phyloP scores from a whole-genome alignment of 2,888 invertebrate species.

The Baronia brevicornis region DNA sequence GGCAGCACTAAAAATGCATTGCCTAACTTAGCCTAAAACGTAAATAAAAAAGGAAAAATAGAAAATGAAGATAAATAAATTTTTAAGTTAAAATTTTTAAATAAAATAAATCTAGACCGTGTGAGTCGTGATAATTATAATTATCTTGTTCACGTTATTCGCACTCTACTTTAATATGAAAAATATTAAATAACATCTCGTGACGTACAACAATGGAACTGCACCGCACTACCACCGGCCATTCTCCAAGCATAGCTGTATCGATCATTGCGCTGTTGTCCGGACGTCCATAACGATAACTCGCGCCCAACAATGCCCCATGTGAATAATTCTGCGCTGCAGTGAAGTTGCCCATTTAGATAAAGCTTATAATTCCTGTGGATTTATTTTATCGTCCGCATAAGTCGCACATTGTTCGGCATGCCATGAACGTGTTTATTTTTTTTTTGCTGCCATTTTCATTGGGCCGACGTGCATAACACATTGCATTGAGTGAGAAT shows the following conservation, averaged over 20 bases:
- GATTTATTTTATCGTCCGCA: too few species aligned
- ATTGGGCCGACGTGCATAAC: too few species aligned
- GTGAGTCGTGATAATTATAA: too few species aligned
- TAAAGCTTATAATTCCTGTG: slow-evolving; percentile 17
- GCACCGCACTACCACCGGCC: slow-evolving; percentile 24
- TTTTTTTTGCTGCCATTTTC: slow-evolving; percentile 3
- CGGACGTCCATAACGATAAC: slow-evolving; percentile 17
- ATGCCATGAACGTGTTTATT: slow-evolving; percentile 4
- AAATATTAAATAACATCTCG: slow-evolving; percentile 2
- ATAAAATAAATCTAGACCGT: too few species aligned
- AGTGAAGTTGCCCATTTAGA: slow-evolving; percentile 18
- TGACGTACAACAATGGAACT: slow-evolving; percentile 23
- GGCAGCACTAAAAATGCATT: too few species aligned
- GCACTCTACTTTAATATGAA: too few species aligned
- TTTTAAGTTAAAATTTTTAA: too few species aligned
- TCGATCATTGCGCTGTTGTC: slow-evolving; percentile 29
- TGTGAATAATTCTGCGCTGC: slow-evolving; percentile 14
- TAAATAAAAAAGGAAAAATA: too few species aligned
- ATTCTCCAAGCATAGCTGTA: slow-evolving; percentile 33
- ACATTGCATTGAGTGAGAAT: too few species aligned
- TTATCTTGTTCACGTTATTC: too few species aligned
- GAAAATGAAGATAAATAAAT: too few species aligned
- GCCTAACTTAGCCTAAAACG: too few species aligned
- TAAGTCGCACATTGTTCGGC: slow-evolving; percentile 4
- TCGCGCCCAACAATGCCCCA: slow-evolving; percentile 18